Evolutionary conservation across 2,888 invertebrate species (phyloP), one percentile per base, ranked within the genome.

Genomic region (Mesodorylaimus sp.): DNA sequence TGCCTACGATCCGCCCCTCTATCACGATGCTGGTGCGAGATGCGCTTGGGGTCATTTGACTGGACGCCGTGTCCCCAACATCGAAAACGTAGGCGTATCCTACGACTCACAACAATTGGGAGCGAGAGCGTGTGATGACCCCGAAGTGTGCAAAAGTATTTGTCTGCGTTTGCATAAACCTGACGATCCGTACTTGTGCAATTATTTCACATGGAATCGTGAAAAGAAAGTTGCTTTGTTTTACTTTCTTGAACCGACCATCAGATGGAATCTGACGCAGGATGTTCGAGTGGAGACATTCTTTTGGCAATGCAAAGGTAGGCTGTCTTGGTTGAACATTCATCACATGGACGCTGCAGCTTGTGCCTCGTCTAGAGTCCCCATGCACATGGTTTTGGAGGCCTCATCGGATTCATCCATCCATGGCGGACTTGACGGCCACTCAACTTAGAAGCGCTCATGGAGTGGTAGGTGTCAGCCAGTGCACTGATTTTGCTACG

Each of bases 1-100:
- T n/a, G n/a, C n/a, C n/a, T n/a, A n/a, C n/a, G 41, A 39, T 16
- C 41, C 41, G 41, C n/a, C 41, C 41, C 21, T 39, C 13, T 39
- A 39, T 23, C 41, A 39, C 21, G 41, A 39, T 23, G 21, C 41
- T 19, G 41, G 41, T 7, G 41, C 41, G 7, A 13, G 41, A 7
- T 39, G 41, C 41, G 7, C 10, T 7, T 39, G 41, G 41, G 21
- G 10, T 23, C n/a, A 39, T 21, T 39, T 39, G 41, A 13, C 41
- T 23, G 21, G 21, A 7, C 41, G 41, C 21, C 41, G 41, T n/a
- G 10, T 39, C n/a, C 7, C 10, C 41, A 23, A 23, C 21, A 7
- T 39, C n/a, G 41, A 39, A 16, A 7, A 10, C 7, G 7, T 39
- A 7, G 5, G 7, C 7, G 7, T 39, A 7, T 19, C n/a, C 21